Evolutionary conservation across 53 echinoderm and acorn worm species (phyloP).

Genomic region (Henricia sp.): DNA sequence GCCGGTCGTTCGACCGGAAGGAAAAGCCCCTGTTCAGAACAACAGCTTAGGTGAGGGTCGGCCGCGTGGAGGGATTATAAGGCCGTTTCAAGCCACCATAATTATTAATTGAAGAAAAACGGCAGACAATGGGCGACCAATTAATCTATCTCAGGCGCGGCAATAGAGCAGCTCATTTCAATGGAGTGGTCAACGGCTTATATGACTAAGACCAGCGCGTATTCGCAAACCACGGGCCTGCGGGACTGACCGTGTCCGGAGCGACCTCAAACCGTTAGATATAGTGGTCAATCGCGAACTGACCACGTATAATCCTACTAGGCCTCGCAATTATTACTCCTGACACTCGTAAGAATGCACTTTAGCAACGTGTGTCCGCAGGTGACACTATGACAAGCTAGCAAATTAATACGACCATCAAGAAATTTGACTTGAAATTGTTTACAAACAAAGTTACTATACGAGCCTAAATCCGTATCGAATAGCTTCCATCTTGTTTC

Average conservation of each 20-base stretch:
- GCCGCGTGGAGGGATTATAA: constrained; percentile 43
- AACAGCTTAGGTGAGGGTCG: constrained; percentile 20
- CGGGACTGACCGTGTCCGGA: constrained; percentile 8
- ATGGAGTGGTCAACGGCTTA: no score
- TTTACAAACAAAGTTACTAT: no score
- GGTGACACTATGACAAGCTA: no score
- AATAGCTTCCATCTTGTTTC: no score
- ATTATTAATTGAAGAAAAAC: constrained; percentile 50
- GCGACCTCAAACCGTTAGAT: constrained; percentile 8
- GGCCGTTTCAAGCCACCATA: constrained; percentile 1
- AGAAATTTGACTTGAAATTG: no score
- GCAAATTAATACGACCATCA: no score
- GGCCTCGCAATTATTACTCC: no score
- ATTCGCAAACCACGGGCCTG: background rate
- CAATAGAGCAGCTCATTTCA: background rate
- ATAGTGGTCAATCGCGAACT: no score
- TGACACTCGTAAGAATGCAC: no score
- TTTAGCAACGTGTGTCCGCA: no score
- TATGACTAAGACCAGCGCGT: background rate
- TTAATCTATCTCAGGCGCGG: background rate
- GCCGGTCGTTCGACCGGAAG: constrained; percentile 37
- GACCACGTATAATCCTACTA: no score
- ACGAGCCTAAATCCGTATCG: no score
- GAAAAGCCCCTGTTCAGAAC: constrained; percentile 16
- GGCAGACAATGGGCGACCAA: constrained; percentile 42